Evolutionary conservation across 1,140 invertebrate species (phyloP).

Genomic region (Tetragnatha versicolor): DNA sequence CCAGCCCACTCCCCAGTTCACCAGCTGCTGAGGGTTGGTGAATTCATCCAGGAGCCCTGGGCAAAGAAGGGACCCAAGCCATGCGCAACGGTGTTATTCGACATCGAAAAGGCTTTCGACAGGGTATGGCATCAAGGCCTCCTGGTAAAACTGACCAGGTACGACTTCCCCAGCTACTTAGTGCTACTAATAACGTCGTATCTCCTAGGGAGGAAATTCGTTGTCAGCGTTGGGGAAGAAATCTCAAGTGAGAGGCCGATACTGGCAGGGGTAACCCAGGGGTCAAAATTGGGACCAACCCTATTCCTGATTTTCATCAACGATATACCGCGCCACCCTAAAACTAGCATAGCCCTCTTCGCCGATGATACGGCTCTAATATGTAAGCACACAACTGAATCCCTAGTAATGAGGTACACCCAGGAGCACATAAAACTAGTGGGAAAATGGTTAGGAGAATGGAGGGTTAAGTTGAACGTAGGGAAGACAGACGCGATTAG

Average conservation of each 20-base stretch:
- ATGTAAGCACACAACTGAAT: not conserved
- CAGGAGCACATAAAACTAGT: not conserved
- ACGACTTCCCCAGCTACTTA: not conserved
- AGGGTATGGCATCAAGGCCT: not conserved
- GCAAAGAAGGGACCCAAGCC: no score
- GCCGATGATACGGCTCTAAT: conserved; percentile 5
- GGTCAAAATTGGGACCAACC: not conserved
- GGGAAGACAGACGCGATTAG: not conserved
- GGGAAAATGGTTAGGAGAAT: not conserved
- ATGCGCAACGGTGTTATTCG: not conserved
- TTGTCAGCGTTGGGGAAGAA: not conserved
- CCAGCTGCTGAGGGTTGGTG: no score
- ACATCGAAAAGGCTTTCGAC: conserved; percentile 4
- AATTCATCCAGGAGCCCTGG: no score
- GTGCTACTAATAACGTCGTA: not conserved
- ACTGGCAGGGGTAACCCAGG: not conserved
- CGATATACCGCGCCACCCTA: not conserved
- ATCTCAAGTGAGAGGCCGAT: not conserved
- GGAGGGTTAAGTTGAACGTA: not conserved
- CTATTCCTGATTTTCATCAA: not conserved
- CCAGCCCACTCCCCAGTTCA: no score
- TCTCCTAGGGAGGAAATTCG: not conserved
- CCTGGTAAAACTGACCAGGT: not conserved
- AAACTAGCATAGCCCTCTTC: not conserved
- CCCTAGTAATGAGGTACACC: no score